Percentiles rank a stretch among this genome's conserved stretches.
Evolutionary conservation across 2,113 vertebrate species (phyloP).

Genomic region (Entomyzon cyanotis): DNA sequence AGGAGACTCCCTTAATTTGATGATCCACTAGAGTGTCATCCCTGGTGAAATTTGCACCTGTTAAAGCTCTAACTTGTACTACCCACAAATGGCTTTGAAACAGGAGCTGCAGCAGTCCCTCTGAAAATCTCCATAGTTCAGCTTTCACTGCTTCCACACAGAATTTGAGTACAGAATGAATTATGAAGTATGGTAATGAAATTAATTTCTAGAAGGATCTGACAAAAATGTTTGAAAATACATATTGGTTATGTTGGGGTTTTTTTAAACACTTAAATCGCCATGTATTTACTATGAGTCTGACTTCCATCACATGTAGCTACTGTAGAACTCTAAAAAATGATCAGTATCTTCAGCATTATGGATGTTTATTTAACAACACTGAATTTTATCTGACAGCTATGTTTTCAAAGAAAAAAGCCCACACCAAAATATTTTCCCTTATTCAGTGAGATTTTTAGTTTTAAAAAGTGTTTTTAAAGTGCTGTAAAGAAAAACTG

Average conservation of each 20-base stretch:
- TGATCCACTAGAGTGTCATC: neutral
- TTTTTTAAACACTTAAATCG: neutral
- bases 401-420: neutral
- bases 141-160: neutral
- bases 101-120: neutral
- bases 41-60: neutral
- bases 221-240: neutral
- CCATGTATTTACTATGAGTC: neutral
- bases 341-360: neutral
- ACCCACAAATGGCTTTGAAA: neutral
- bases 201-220: neutral
- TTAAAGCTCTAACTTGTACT: neutral
- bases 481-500: neutral
- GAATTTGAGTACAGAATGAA: neutral
- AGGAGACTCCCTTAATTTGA: neutral
- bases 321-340: neutral
- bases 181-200: neutral
- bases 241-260: neutral
- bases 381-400: neutral
- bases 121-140: neutral
- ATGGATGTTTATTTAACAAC: neutral
- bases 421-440: neutral
- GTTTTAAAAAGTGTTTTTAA: neutral
- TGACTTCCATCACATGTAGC: neutral
- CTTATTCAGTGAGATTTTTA: neutral